These are phyloP conservation scores for Oophaga sylvatica DNA, from an alignment of 2,797 vertebrate genomes.

Conservation along the genomic window DNA sequence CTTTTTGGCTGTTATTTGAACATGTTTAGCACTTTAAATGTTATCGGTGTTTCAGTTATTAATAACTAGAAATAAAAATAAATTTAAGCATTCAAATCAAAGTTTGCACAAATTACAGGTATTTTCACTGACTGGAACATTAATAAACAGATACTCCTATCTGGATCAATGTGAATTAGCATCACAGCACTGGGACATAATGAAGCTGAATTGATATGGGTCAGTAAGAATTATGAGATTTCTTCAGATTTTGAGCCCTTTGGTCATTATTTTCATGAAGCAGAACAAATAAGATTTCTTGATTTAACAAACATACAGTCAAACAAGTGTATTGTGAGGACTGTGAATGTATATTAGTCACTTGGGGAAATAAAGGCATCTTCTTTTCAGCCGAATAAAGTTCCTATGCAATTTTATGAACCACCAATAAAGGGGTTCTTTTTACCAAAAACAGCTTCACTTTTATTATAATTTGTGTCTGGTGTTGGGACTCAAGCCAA, in stretches of 20 bases:
- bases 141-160: conserved; percentile 56
- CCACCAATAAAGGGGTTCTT: not conserved
- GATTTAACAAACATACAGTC: conserved; percentile 47
- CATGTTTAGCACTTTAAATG: conserved; percentile 38
- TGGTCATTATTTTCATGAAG: conserved; percentile 57
- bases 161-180: conserved; percentile 59
- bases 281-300: conserved; percentile 58
- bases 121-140: conserved; percentile 64
- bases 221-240: conserved; percentile 41
- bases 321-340: conserved; percentile 35
- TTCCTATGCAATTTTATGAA: not conserved
- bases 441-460: not conserved
- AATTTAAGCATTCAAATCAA: conserved; percentile 60
- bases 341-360: conserved; percentile 29
- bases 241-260: conserved; percentile 54
- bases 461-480: not conserved
- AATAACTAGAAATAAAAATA: conserved; percentile 53
- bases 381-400: not conserved
- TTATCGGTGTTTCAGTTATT: conserved; percentile 50
- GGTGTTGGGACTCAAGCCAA: not conserved
- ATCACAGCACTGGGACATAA: conserved; percentile 49
- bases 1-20: conserved; percentile 56
- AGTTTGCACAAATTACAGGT: conserved; percentile 59
- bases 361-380: not conserved
- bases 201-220: conserved; percentile 53